Base-by-base conservation (phyloP, 2,888 invertebrate genomes). In the Eupelmus urozonus region DNA sequence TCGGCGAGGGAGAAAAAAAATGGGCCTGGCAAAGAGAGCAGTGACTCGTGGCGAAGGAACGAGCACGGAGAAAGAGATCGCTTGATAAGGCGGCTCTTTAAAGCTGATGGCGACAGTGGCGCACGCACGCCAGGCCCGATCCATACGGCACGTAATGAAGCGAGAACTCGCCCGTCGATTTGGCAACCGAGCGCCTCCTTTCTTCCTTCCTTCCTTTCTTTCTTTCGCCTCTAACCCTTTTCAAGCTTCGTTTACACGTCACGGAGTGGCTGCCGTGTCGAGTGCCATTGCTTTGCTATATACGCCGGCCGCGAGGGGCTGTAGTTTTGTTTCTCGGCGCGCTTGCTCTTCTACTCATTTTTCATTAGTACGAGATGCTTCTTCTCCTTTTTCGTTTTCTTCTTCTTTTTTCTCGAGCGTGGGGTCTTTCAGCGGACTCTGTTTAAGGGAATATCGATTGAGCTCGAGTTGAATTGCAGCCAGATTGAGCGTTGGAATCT, bases 61-160 rank as follows among this genome's bases (percentile, higher is more conserved):
- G 13, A 16, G 13, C 2, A 45, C 4, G 9, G 9, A 40, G 60
- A 18, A 42, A 60, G 45, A 20, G 27, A 49, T 27, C 40, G 27
- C 25, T 7, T 13, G 45, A 59, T 29, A 42, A 57, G 23, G 16
- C 57, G 27, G 11, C 62, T 16, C 42, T 72, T 72, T 49, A 60
- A 71, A 34, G 34, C 51, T 34, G 49, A 69, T 25, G 13, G n/a
- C 34, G 16, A 29, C 45, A 16, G 2, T 45, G 7, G 45, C 45
- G 49, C 13, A 45, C 25, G 40, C 11, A 51, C 5, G 29, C 16
- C 40, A 51, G 63, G 57, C 4, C 20, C 60, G 60, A 70, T 70
- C 70, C 72, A 60, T 49, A 60, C 51, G 51, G 9, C 5, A 59
- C 27, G 34, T 73, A 73, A 73, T 73, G 73, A 73, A 63, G 63